A percentile compares a stretch with the other conserved stretches of the same genome.
Evolutionary conservation across 1,140 invertebrate genomes (phyloP).

Genomic region (Babylonia areolata): DNA sequence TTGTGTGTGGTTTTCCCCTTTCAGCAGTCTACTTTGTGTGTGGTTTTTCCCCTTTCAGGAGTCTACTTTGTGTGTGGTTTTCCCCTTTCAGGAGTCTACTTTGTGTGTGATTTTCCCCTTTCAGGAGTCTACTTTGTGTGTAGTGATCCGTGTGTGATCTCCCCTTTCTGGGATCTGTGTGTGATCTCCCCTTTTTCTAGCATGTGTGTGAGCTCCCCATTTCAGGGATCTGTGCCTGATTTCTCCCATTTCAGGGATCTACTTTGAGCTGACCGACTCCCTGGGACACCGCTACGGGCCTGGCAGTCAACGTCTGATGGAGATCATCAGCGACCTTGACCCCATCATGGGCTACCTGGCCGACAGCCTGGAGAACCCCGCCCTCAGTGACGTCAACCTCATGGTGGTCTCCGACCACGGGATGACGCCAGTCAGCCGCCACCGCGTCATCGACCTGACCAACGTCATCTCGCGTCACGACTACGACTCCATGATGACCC

Average conservation of each 20-base stretch:
- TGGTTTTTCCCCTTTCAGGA: too few relatives aligned
- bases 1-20: too few relatives aligned
- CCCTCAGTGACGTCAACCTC: conserved; percentile 69
- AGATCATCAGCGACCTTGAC: conserved; percentile 60
- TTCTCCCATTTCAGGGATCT: conserved; percentile 57
- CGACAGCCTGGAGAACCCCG: conserved; percentile 36
- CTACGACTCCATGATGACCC: conserved; percentile 64
- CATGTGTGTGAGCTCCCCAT: too few relatives aligned
- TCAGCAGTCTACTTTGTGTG: too few relatives aligned
- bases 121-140: too few relatives aligned
- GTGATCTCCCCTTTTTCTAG: too few relatives aligned
- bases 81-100: too few relatives aligned
- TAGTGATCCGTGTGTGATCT: too few relatives aligned
- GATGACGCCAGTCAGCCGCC: conserved; percentile 69
- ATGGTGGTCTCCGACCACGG: conserved; percentile 77
- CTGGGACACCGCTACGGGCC: conserved; percentile 65
- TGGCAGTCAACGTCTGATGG: conserved; percentile 46
- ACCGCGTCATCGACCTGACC: conserved; percentile 66
- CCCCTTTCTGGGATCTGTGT: too few relatives aligned
- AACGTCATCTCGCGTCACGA: conserved; percentile 59
- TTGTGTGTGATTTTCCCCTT: too few relatives aligned
- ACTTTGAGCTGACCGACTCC: conserved; percentile 63
- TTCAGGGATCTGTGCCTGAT: too few relatives aligned
- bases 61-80: too few relatives aligned
- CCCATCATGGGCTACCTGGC: conserved; percentile 61